phyloP scores from a whole-genome alignment of 2,113 vertebrate genomes.

The Marmota monax region DNA sequence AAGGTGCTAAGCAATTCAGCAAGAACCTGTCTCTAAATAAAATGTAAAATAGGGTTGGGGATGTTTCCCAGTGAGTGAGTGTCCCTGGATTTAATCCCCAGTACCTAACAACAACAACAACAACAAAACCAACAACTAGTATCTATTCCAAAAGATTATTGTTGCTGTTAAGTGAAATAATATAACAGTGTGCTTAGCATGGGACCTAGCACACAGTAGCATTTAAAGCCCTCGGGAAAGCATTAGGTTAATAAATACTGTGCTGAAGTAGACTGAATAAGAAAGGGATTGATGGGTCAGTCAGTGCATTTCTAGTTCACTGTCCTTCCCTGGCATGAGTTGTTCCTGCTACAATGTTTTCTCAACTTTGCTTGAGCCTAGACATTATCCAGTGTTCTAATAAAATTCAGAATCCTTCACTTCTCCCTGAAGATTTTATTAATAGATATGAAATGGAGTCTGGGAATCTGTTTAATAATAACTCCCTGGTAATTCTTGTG shows the following conservation, averaged over 20 bases:
- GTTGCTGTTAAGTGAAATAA: neutral
- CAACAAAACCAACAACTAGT: neutral
- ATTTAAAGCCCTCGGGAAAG: neutral
- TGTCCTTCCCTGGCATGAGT: neutral
- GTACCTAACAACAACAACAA: neutral
- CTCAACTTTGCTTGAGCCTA: neutral
- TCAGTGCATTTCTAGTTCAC: neutral
- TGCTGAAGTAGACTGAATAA: neutral
- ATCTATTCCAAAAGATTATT: neutral
- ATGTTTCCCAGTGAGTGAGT: too few species aligned
- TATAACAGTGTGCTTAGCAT: neutral
- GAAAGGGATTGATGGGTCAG: neutral
- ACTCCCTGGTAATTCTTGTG: neutral
- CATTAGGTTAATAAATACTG: neutral
- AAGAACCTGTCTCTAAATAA: too few species aligned
- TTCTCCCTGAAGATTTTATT: constrained; percentile 14
- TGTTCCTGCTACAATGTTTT: constrained; percentile 11
- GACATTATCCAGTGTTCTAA: neutral
- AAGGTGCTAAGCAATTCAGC: too few species aligned
- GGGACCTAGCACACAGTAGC: neutral
- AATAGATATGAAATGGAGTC: neutral
- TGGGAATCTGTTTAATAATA: constrained; percentile 7
- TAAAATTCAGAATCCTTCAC: neutral
- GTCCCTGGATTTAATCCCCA: too few species aligned
- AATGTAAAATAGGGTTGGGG: too few species aligned